Base-by-base conservation (phyloP, 2,797 vertebrate species). In the Sebastes umbrosus region DNA sequence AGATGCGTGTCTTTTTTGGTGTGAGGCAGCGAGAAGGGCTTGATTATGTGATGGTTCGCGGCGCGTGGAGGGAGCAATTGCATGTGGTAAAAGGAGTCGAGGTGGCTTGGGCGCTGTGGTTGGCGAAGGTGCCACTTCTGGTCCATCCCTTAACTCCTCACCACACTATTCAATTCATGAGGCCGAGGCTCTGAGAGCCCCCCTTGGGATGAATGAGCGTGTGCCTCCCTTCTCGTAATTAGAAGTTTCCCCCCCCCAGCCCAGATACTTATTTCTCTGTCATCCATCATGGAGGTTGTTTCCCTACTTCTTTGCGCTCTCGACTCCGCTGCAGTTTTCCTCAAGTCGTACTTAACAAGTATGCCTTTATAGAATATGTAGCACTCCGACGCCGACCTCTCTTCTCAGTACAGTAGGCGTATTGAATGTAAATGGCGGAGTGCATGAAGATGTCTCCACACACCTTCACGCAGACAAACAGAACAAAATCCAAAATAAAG, bases 101-200 rank as follows among this genome's bases (percentile, higher is more conserved):
- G 88, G 82, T 59, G 80, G 77, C 84, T 75, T 80, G 85, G 92
- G 83, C 81, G 34, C 87, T 94, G 93, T 85, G 92, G 89, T 94
- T 88, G 93, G 92, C 88, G 86, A 87, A 91, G 90, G 92, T 93
- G 91, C 87, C 94, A 91, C 92, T 86, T 91, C 91, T 91, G 88
- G 88, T 93, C 88, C 90, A 87, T 92, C 91, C 87, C 78, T 78
- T 83, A 87, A 75, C 81, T 80, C 78, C 80, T 90, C 89, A 88
- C 90, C 93, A 91, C 92, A 93, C 88, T 92, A 84, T 92, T 92
- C 90, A 80, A 88, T 93, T 94, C 92, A 92, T 91, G 88, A 91
- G 87, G 88, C 91, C 29, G 16, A 84, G 83, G 74, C 83, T 85
- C 80, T 91, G 69, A 92, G 87, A 84, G 79, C 73, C 77, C 85